Base-by-base conservation (phyloP, 92 coral and sea anemone species). In the Blastomussa wellsi region DNA sequence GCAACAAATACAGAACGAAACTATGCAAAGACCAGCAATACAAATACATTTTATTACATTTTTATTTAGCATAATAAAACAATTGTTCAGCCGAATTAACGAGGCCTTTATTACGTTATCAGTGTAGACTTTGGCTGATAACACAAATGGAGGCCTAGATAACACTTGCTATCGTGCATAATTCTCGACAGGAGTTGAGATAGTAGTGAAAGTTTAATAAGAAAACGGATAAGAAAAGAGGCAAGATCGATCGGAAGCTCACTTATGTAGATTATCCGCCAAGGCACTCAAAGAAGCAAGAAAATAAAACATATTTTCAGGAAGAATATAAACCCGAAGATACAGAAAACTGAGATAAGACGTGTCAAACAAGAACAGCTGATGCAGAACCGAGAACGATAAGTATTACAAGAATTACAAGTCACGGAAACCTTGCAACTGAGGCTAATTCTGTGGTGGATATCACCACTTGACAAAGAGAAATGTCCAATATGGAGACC, bases 401-500 rank as follows among this genome's bases (percentile, higher is more conserved):
- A 77, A 55, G 47, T 29, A 20, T 53, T 35, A 57, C 65, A 77
- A 57, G 81, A 32, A 17, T 76, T 66, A 35, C 42, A 32, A 49
- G 42, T 76, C 80, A 76, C 80, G 66, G 17, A 77, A 77, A 7
- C 47, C 32, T 35, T 51, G 26, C 31, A 77, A 57, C 51, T 37
- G 12, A 70, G 26, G 44, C 48, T 53, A n/a, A n/a, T n/a, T 53
- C 81, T 77, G 81, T 33, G 33, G 51, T 55, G n/a, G 35, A 37
- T 35, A 57, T 55, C 31, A 53, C 48, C 20, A 20, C 29, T 13
- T 55, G 2, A 31, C 55, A 57, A 35, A 55, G 22, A 7, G 47
- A 36, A 32, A 3, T 11, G 20, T 36, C 15, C 49, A 32, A 24
- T 13, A 2, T 35, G 47, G 52, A 29, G 31, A 53, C 47, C 57